Percentiles rank a stretch among this genome's conserved stretches.
phyloP scores from a whole-genome alignment of 2,888 invertebrate genomes.

The Standfussiana lucernea region DNA sequence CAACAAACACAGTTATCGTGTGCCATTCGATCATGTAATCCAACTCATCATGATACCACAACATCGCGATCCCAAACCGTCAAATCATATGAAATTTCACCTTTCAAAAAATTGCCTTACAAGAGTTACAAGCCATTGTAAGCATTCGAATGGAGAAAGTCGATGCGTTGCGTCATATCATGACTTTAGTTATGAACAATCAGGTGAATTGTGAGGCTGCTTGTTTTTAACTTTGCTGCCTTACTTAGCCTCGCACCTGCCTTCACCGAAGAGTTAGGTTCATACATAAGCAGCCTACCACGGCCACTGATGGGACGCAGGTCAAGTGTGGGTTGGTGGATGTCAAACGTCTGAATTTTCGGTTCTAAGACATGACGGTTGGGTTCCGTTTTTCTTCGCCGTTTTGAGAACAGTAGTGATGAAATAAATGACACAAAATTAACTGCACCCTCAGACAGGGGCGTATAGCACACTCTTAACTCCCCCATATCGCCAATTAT shows the following conservation, averaged over 20 bases:
- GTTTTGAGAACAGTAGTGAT: too few species aligned
- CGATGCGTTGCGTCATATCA: constrained; percentile 32
- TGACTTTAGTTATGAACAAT: neutral
- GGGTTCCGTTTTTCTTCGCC: too few species aligned
- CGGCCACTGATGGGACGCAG: too few species aligned
- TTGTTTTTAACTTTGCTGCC: too few species aligned
- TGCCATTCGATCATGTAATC: neutral
- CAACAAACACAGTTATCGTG: neutral
- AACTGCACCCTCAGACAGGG: too few species aligned
- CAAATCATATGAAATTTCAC: constrained; percentile 37
- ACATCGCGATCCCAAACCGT: neutral
- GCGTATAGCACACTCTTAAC: too few species aligned
- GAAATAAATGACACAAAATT: too few species aligned
- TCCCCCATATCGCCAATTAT: too few species aligned
- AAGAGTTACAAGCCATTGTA: constrained; percentile 33
- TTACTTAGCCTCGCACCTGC: neutral
- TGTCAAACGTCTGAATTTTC: too few species aligned
- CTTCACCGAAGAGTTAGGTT: neutral
- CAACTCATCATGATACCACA: constrained; percentile 8
- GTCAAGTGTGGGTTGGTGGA: too few species aligned
- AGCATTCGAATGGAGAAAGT: constrained; percentile 33
- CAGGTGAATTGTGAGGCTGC: neutral
- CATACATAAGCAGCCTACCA: too few species aligned
- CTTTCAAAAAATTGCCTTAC: constrained; percentile 32
- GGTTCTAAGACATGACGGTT: too few species aligned